phyloP scores from a whole-genome alignment of 2,888 invertebrate species.

The Cephonodes hylas region DNA sequence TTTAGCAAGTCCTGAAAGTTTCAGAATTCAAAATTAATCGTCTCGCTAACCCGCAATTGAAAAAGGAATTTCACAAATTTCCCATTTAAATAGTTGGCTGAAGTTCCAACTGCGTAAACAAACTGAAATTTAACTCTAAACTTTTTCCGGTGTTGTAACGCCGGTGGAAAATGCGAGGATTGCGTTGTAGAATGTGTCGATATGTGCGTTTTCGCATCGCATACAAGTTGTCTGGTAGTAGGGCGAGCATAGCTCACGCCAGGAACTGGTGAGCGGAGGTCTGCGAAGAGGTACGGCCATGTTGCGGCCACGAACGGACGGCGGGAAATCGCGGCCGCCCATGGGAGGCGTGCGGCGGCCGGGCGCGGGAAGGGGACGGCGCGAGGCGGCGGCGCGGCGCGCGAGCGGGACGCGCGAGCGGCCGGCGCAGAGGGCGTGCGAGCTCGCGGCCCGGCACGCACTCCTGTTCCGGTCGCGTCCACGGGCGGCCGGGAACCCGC shows the following conservation, averaged over 20 bases:
- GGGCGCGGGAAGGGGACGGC: constrained; percentile 57
- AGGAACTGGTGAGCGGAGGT: constrained; percentile 53
- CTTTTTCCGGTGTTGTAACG: background rate
- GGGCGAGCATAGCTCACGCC: constrained; percentile 42
- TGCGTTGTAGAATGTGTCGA: background rate
- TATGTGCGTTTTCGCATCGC: background rate
- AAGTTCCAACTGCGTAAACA: background rate
- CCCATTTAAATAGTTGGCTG: background rate
- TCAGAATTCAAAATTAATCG: too few species aligned
- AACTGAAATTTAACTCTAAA: background rate
- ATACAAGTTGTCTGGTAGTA: constrained; percentile 8
- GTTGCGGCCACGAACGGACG: constrained; percentile 67
- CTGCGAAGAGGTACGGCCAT: constrained; percentile 69
- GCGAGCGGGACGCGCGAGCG: constrained; percentile 69
- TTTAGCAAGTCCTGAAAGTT: too few species aligned
- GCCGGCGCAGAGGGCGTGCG: constrained; percentile 81
- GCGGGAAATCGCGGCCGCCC: constrained; percentile 80
- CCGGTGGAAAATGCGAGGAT: background rate
- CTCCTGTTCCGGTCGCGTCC: constrained; percentile 80
- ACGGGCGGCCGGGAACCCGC: constrained; percentile 79
- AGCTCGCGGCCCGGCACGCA: constrained; percentile 74
- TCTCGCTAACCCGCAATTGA: too few species aligned
- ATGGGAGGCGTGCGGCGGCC: constrained; percentile 76
- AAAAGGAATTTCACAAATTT: background rate
- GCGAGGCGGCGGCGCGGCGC: constrained; percentile 38